A percentile compares a stretch with the other conserved stretches of the same genome.
Evolutionary conservation across 2,888 invertebrate species (phyloP).

Genomic region (Phyllotreta cruciferae): DNA sequence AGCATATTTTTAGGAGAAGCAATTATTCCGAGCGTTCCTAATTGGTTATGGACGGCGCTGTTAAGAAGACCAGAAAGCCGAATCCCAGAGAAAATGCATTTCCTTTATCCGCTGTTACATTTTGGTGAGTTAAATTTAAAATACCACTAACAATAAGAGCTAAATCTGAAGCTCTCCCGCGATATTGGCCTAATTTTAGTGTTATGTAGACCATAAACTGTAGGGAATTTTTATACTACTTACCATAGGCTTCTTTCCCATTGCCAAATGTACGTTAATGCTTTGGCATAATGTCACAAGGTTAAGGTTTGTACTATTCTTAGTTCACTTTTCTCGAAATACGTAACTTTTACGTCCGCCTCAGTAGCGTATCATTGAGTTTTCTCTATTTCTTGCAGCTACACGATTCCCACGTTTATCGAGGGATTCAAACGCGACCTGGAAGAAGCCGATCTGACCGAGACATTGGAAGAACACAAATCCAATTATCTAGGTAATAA

Average conservation of each 20-base stretch:
- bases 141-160: too few species aligned
- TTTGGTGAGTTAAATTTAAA: slow-evolving; percentile 66
- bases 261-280: not conserved
- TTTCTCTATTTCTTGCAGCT: slow-evolving; percentile 61
- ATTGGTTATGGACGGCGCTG: slow-evolving; percentile 63
- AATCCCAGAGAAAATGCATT: slow-evolving; percentile 73
- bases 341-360: not conserved
- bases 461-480: slow-evolving; percentile 72
- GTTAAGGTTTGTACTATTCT: slow-evolving; percentile 8
- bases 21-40: too few species aligned
- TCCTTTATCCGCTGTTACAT: slow-evolving; percentile 71
- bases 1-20: too few species aligned
- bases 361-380: slow-evolving; percentile 4
- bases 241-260: not conserved
- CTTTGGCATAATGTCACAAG: slow-evolving; percentile 1
- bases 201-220: not conserved
- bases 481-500: slow-evolving; percentile 71
- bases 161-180: not conserved
- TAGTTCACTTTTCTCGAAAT: slow-evolving; percentile 2
- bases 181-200: not conserved
- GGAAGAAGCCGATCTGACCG: slow-evolving; percentile 70
- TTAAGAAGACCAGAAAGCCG: slow-evolving; percentile 64
- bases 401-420: slow-evolving; percentile 73
- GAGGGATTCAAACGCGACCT: slow-evolving; percentile 72
- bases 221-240: not conserved